phyloP scores from a whole-genome alignment of 2,888 invertebrate species.

The Eupithecia exiguata region DNA sequence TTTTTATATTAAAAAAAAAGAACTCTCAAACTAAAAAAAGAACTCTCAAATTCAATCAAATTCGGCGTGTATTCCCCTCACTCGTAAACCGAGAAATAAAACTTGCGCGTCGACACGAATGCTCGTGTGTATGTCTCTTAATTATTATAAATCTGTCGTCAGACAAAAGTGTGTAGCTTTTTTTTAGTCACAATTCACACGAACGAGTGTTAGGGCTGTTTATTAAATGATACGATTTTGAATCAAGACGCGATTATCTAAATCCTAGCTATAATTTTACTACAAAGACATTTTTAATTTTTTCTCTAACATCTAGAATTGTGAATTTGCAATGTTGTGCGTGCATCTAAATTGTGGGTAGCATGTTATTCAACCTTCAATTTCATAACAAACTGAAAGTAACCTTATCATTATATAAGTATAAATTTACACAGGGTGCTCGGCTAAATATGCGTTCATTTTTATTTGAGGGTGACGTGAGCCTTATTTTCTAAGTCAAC shows the following conservation, averaged over 20 bases:
- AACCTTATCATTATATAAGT: background rate
- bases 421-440: background rate
- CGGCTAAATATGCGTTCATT: background rate
- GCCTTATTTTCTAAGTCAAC: too few species aligned
- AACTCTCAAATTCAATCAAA: background rate
- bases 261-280: background rate
- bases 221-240: slow-evolving; percentile 58
- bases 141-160: slow-evolving; percentile 82
- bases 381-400: background rate
- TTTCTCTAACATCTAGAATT: background rate
- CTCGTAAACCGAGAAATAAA: background rate
- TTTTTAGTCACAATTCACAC: slow-evolving; percentile 67
- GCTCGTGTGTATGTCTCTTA: slow-evolving; percentile 64
- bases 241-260: slow-evolving; percentile 33
- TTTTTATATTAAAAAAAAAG: too few species aligned
- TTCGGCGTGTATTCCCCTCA: background rate
- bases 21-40: too few species aligned
- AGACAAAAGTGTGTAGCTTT: slow-evolving; percentile 69
- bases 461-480: background rate
- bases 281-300: background rate
- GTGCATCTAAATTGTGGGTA: background rate
- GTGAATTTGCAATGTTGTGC: background rate
- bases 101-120: background rate
- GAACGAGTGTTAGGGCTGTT: slow-evolving; percentile 68
- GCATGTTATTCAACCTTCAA: background rate